Conservation (phyloP, 2,797 vertebrate species). For the Clarias platycephalus region DNA sequence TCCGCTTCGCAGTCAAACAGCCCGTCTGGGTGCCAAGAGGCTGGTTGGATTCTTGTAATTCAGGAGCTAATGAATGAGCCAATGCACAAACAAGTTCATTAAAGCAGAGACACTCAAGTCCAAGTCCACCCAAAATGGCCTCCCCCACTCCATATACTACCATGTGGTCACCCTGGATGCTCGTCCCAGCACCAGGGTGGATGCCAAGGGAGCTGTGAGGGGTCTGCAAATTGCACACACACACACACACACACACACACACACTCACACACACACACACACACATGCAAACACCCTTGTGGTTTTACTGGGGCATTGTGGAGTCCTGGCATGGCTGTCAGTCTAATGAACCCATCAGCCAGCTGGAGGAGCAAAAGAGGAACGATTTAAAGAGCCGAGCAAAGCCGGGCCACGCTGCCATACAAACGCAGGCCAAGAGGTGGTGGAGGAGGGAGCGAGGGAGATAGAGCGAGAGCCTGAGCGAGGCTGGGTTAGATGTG, state of each 20-base stretch:
- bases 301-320: constrained; percentile 64
- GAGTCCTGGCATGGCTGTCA: constrained; percentile 72
- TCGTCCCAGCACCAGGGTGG: constrained; percentile 39
- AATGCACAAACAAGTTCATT: constrained; percentile 53
- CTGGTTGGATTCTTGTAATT: constrained; percentile 49
- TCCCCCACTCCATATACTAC: constrained; percentile 42
- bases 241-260: constrained; percentile 42
- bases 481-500: constrained; percentile 19
- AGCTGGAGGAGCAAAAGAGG: constrained; percentile 73
- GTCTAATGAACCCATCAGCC: constrained; percentile 80
- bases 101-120: constrained; percentile 50
- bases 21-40: constrained; percentile 31
- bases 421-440: constrained; percentile 63
- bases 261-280: constrained; percentile 35
- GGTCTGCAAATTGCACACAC: constrained; percentile 40
- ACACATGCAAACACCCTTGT: constrained; percentile 62
- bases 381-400: constrained; percentile 54
- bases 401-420: constrained; percentile 50
- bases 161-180: constrained; percentile 47
- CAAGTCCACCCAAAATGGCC: constrained; percentile 46
- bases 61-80: constrained; percentile 46
- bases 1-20: constrained; percentile 43
- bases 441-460: constrained; percentile 28
- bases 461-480: background rate
- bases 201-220: constrained; percentile 52